Conservation (phyloP, 2,797 vertebrate genomes). For the Xenops minutus region DNA sequence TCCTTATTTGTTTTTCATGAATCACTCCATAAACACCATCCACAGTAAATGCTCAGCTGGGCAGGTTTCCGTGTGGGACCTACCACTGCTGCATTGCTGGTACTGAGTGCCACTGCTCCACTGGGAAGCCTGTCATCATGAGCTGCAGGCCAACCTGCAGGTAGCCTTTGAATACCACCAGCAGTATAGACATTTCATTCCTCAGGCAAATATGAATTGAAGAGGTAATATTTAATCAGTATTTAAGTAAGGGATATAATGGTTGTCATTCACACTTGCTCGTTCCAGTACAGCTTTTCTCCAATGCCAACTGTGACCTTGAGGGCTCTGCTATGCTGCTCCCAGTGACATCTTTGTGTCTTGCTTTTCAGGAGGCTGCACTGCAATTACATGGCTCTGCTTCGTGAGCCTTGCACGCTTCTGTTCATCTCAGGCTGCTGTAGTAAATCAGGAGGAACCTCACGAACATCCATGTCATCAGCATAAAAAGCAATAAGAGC, state of each 20-base stretch:
- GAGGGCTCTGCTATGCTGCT: neutral
- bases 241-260: neutral
- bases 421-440: neutral
- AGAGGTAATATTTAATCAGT: neutral
- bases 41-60: neutral
- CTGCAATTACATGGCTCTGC: neutral
- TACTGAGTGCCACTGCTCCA: accelerated
- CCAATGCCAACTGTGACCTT: accelerated
- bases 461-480: neutral
- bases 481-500: neutral
- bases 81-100: neutral
- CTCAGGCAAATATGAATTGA: neutral
- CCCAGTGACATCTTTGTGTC: neutral
- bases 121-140: neutral
- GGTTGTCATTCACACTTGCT: neutral
- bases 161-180: neutral
- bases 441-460: neutral
- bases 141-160: neutral
- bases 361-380: neutral
- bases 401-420: accelerated
- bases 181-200: neutral
- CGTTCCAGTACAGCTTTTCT: neutral
- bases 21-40: neutral
- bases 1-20: neutral
- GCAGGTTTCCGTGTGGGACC: neutral